Base-by-base conservation (phyloP, 1,140 invertebrate genomes). In the Dermatophagoides farinae region DNA sequence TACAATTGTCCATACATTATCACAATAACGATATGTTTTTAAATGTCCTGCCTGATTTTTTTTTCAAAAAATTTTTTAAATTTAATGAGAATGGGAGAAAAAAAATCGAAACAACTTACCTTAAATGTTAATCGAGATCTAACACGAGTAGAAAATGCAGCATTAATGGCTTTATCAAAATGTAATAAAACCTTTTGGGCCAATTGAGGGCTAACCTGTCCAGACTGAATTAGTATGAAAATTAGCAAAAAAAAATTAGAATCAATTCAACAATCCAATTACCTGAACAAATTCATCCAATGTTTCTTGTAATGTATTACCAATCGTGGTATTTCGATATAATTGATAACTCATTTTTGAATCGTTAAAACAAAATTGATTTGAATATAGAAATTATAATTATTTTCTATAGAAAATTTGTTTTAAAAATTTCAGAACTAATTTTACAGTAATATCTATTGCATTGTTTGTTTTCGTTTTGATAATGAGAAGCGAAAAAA, bases 1-100 rank as follows among this genome's bases (percentile, higher is more conserved):
- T 77, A 97, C 87, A 70, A 98, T 96, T n/a, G 93, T 98, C 95
- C 95, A 98, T 0, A 98, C 95, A 78, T 98, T 98, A 76, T 99
- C 95, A 80, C 95, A 99, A 76, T 97, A 99, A 68, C 95, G 80
- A 72, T 98, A 99, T 0, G 93, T 97, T 69, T 93, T 93, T 62
- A 99, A 75, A 78, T 95, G 95, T 40, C 86, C 88, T 65, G 90
- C 89, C 82, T 86, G 67, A 4, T 31, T 31, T 31, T 31, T 2
- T 31, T 31, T 31, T 31, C 2, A 22, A 67, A 66, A 71, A 70
- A 8, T 22, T 55, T 38, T 31, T 2, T 12, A 20, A 14, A 53
- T 55, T 9, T 12, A 16, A 23, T 22, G 16, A 50, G 43, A 41
- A 41, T 10, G n/a, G 9, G 8, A 51, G 52, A 63, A 20, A 58